phyloP scores from a whole-genome alignment of 2,888 invertebrate genomes.

The Heteromyza rotundicornis region DNA sequence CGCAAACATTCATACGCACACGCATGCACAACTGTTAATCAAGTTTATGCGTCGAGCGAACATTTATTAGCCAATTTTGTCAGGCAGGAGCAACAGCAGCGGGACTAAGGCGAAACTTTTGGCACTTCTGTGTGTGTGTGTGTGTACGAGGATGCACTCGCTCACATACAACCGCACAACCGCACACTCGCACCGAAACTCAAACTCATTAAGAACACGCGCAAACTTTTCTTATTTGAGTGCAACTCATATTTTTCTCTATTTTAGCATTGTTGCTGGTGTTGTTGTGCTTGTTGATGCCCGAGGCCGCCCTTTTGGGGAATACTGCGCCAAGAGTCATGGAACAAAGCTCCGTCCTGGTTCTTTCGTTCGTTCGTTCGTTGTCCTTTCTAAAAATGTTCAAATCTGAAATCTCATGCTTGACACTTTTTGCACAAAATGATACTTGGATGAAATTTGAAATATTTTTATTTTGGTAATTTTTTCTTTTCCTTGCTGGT shows the following conservation, averaged over 20 bases:
- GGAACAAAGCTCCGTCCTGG: too few species aligned
- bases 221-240: constrained; percentile 2
- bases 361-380: too few species aligned
- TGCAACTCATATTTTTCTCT: neutral
- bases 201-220: neutral
- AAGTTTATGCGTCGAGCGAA: constrained; percentile 12
- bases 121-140: too few species aligned
- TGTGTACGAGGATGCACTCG: too few species aligned
- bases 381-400: too few species aligned
- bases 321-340: too few species aligned
- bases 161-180: neutral
- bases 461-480: neutral
- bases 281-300: too few species aligned
- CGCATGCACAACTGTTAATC: constrained; percentile 18
- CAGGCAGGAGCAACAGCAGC: constrained; percentile 9
- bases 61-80: constrained; percentile 24
- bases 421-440: neutral
- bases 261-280: too few species aligned
- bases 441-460: neutral
- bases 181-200: neutral
- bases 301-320: too few species aligned
- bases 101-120: constrained; percentile 7
- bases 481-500: neutral
- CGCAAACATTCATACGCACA: neutral
- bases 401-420: neutral